phyloP scores from a whole-genome alignment of 2,113 vertebrate species.

The Acrocephalus kingi region DNA sequence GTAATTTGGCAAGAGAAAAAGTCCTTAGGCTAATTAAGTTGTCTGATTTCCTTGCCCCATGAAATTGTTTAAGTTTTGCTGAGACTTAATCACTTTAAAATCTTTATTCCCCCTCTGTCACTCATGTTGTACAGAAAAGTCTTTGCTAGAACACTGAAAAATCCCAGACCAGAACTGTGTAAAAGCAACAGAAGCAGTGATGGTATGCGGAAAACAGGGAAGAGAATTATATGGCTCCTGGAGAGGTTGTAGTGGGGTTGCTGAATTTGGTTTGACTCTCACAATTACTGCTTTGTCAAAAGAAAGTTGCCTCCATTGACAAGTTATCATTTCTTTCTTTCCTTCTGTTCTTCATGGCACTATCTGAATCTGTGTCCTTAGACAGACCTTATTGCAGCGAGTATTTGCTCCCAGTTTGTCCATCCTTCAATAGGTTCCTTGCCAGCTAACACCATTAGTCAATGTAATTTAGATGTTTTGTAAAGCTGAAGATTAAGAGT shows the following conservation, averaged over 20 bases:
- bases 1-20: neutral
- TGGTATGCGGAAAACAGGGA: neutral
- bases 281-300: neutral
- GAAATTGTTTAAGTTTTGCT: conserved; percentile 10
- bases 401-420: neutral
- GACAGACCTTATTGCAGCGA: neutral
- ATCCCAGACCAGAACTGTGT: neutral
- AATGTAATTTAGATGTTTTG: neutral
- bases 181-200: neutral
- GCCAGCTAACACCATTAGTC: neutral
- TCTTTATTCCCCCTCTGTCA: neutral
- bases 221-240: neutral
- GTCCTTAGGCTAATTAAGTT: conserved; percentile 9
- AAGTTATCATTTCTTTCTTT: neutral
- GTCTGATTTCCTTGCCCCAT: conserved; percentile 17
- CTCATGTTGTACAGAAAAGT: neutral
- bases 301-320: neutral
- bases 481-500: neutral
- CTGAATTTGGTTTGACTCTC: neutral
- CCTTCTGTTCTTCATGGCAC: neutral
- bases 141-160: neutral
- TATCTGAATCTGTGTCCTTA: neutral
- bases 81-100: conserved; percentile 1
- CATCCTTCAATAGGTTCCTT: neutral
- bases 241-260: neutral